A percentile compares a stretch with the other conserved stretches of the same genome.
These are phyloP conservation scores for Miltochrista miniata DNA, from an alignment of 2,888 invertebrate species.

Conservation along the genomic window DNA sequence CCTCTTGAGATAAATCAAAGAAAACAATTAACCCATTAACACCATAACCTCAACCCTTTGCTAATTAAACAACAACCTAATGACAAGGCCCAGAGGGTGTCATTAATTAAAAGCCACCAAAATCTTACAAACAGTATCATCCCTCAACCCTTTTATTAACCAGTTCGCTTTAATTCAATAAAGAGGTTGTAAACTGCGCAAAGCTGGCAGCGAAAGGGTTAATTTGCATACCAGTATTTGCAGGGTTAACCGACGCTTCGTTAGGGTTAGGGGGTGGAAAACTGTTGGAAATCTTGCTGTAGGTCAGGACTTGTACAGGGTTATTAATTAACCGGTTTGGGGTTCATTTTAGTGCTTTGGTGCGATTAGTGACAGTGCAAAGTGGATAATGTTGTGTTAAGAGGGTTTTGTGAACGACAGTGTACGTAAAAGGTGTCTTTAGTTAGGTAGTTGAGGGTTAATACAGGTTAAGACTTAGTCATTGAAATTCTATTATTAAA, in stretches of 20 bases:
- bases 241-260: conserved; percentile 80
- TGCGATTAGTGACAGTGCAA: background rate
- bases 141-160: conserved; percentile 69
- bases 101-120: conserved; percentile 72
- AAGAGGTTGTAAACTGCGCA: conserved; percentile 74
- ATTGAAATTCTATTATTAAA: no score
- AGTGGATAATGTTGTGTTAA: background rate
- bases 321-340: conserved; percentile 4
- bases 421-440: no score
- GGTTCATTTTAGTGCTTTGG: background rate
- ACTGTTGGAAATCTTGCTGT: conserved; percentile 75
- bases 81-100: conserved; percentile 66
- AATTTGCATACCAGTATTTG: conserved; percentile 79
- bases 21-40: conserved; percentile 52
- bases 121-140: conserved; percentile 76
- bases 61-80: conserved; percentile 71
- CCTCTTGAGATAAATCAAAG: conserved; percentile 28
- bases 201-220: conserved; percentile 78
- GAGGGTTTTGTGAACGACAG: no score
- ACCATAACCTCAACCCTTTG: conserved; percentile 58
- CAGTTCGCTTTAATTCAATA: conserved; percentile 75
- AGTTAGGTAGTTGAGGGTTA: no score
- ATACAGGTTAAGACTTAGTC: no score
- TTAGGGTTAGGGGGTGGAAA: conserved; percentile 77
- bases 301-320: conserved; percentile 62